Conservation (phyloP, 2,888 invertebrate species). For the Scaeva pyrastri region DNA sequence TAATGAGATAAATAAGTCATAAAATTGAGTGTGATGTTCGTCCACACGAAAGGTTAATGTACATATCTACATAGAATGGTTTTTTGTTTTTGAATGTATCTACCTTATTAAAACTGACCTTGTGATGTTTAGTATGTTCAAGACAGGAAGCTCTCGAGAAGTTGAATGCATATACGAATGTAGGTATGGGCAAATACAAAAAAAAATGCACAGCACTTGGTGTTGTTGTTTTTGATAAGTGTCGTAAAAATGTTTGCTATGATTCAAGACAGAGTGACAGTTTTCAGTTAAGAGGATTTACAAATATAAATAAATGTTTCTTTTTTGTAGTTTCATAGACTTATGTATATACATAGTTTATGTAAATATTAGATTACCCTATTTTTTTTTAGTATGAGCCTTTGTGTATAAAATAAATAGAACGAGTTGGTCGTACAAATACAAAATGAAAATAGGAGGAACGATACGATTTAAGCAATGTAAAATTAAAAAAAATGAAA, state of each 20-base stretch:
- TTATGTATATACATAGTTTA: too few species aligned
- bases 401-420: too few species aligned
- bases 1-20: conserved; percentile 69
- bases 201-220: not conserved
- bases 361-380: too few species aligned
- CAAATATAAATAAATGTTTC: too few species aligned
- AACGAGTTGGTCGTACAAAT: too few species aligned
- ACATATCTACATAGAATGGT: conserved; percentile 36
- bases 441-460: too few species aligned
- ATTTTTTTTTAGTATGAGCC: too few species aligned
- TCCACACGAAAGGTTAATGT: conserved; percentile 62
- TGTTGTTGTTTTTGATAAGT: not conserved
- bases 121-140: not conserved
- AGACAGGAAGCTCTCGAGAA: conserved; percentile 33
- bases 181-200: not conserved
- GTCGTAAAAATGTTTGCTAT: not conserved
- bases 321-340: too few species aligned
- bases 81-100: conserved; percentile 12
- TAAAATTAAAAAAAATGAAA: too few species aligned
- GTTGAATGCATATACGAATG: not conserved
- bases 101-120: conserved; percentile 28
- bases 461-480: too few species aligned
- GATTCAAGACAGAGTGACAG: not conserved
- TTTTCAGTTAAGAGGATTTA: not conserved
- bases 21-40: conserved; percentile 44